Evolutionary conservation across 2,797 vertebrate genomes (phyloP).

Genomic region (Scolopax bukidnonensis): DNA sequence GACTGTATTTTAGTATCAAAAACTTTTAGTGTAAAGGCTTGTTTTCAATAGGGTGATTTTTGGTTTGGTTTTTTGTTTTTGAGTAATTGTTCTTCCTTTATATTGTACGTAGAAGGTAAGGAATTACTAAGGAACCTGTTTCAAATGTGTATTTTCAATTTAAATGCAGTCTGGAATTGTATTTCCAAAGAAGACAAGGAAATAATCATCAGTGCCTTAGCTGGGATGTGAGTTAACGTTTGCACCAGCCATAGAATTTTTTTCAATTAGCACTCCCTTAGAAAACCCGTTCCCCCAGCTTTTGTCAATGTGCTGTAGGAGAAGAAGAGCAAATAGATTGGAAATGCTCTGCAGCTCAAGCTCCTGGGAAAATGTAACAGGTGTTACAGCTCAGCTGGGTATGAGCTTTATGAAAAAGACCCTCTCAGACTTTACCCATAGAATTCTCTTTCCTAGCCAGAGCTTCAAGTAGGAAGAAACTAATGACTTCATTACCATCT

Average conservation of each 20-base stretch:
- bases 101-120: neutral
- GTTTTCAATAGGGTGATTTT: neutral
- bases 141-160: slow-evolving; percentile 62
- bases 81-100: neutral
- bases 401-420: slow-evolving; percentile 80
- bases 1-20: neutral
- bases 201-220: slow-evolving; percentile 67
- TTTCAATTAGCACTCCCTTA: slow-evolving; percentile 80
- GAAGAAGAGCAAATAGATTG: slow-evolving; percentile 84
- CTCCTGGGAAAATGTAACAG: slow-evolving; percentile 91
- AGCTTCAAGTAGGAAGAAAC: slow-evolving; percentile 85
- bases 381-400: slow-evolving; percentile 85
- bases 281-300: slow-evolving; percentile 73
- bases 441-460: slow-evolving; percentile 79
- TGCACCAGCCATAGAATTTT: slow-evolving; percentile 70
- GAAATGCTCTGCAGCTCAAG: slow-evolving; percentile 78
- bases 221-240: slow-evolving; percentile 72
- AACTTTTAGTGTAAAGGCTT: neutral
- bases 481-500: slow-evolving; percentile 88
- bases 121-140: slow-evolving; percentile 52
- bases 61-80: neutral
- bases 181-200: slow-evolving; percentile 67
- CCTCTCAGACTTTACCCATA: slow-evolving; percentile 80
- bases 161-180: slow-evolving; percentile 60
- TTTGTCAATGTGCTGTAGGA: slow-evolving; percentile 76